Conservation (phyloP, 2,113 vertebrate genomes). For the Brienomyrus longianalis region DNA sequence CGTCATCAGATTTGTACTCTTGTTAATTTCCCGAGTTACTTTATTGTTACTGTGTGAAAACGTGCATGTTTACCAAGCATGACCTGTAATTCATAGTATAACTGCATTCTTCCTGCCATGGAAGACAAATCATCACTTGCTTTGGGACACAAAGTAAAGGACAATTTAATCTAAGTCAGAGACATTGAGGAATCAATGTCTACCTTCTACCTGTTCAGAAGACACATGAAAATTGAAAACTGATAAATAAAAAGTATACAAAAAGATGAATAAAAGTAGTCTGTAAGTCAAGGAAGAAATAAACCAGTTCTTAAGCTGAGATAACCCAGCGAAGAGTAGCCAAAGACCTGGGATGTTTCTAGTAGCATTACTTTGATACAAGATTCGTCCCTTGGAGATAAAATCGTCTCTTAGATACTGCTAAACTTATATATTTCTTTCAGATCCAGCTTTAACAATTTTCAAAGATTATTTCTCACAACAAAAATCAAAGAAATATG, state of each 20-base stretch:
- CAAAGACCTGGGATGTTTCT: neutral
- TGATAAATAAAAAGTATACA: neutral
- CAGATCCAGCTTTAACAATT: neutral
- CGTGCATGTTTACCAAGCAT: neutral
- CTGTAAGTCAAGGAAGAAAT: neutral
- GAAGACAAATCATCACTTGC: neutral
- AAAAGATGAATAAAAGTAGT: neutral
- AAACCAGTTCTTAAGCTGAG: neutral
- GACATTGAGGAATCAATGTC: neutral
- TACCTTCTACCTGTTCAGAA: neutral
- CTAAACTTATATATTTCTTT: neutral
- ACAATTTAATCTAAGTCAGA: neutral
- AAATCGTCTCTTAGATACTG: neutral
- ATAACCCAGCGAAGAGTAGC: neutral
- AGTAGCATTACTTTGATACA: neutral
- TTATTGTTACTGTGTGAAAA: neutral
- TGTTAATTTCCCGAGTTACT: neutral
- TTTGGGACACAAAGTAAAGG: neutral
- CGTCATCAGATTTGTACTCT: neutral
- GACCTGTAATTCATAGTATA: neutral
- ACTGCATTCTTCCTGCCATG: neutral
- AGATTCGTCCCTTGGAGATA: neutral
- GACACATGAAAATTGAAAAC: neutral
- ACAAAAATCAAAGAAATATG: neutral
- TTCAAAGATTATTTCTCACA: constrained; percentile 1